Conservation (phyloP, 2,797 vertebrate genomes). For the Hyperoplus lanceolatus region DNA sequence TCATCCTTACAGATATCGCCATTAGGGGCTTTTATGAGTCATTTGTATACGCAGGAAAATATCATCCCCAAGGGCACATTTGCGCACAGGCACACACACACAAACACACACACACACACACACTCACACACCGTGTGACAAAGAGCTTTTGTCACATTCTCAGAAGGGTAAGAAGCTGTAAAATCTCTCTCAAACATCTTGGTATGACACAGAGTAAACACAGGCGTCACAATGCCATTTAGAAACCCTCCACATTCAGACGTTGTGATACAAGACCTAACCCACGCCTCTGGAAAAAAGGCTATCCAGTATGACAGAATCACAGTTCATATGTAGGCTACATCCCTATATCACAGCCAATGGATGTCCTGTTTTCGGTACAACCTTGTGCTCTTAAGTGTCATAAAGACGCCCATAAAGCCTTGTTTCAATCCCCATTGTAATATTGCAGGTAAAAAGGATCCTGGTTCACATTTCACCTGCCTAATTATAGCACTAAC, state of each 20-base stretch:
- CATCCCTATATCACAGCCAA: slow-evolving; percentile 8
- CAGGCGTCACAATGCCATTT: slow-evolving; percentile 46
- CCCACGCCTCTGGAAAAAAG: slow-evolving; percentile 24
- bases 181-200: slow-evolving; percentile 57
- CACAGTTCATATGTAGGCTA: slow-evolving; percentile 14
- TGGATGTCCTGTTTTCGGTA: neutral
- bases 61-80: slow-evolving; percentile 32
- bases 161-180: slow-evolving; percentile 33
- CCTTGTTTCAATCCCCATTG: neutral
- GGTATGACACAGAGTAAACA: slow-evolving; percentile 44
- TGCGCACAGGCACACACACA: slow-evolving; percentile 9
- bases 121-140: slow-evolving; percentile 24
- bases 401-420: neutral
- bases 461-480: neutral
- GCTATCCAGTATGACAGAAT: slow-evolving; percentile 26
- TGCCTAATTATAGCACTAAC: neutral
- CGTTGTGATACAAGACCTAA: slow-evolving; percentile 22
- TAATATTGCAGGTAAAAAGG: neutral
- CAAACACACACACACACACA: slow-evolving; percentile 15
- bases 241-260: slow-evolving; percentile 50
- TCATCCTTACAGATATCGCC: slow-evolving; percentile 11
- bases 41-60: slow-evolving; percentile 32
- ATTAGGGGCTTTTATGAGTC: slow-evolving; percentile 32
- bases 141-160: slow-evolving; percentile 46
- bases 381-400: neutral